phyloP scores from a whole-genome alignment of 1,140 invertebrate genomes.

The Patella vulgata region DNA sequence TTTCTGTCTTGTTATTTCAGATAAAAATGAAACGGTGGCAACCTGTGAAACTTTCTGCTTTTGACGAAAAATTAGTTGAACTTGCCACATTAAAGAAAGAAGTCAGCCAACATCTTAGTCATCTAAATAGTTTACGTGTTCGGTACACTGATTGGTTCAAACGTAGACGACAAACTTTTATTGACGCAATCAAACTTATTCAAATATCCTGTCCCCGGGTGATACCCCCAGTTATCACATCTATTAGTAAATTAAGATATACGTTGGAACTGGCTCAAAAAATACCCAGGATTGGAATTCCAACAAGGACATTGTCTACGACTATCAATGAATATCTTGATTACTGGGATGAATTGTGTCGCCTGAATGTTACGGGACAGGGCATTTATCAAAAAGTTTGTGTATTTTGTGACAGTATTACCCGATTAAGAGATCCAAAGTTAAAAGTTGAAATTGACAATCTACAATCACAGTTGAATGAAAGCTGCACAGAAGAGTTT shows the following conservation, averaged over 20 bases:
- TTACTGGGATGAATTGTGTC: slow-evolving; percentile 42
- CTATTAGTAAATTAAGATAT: slow-evolving; percentile 37
- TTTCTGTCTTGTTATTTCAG: too few relatives aligned
- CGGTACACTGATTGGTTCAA: slow-evolving; percentile 53
- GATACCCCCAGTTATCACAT: slow-evolving; percentile 30
- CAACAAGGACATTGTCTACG: slow-evolving; percentile 20
- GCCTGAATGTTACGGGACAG: slow-evolving; percentile 42
- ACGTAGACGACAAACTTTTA: slow-evolving; percentile 36
- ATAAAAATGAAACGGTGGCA: neutral
- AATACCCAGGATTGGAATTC: slow-evolving; percentile 36
- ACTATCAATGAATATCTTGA: slow-evolving; percentile 41
- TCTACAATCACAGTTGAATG: slow-evolving; percentile 37
- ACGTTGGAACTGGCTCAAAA: slow-evolving; percentile 24
- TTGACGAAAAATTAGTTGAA: slow-evolving; percentile 46
- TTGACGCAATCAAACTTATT: slow-evolving; percentile 42
- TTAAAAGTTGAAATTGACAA: slow-evolving; percentile 44
- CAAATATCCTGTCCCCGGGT: slow-evolving; percentile 35
- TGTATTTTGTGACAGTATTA: slow-evolving; percentile 46
- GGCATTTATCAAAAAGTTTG: slow-evolving; percentile 36
- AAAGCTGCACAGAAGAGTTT: slow-evolving; percentile 36
- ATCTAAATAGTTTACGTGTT: slow-evolving; percentile 39
- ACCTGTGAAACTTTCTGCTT: slow-evolving; percentile 8
- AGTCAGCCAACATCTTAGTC: slow-evolving; percentile 32
- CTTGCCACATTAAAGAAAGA: slow-evolving; percentile 43
- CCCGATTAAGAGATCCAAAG: slow-evolving; percentile 38